These are phyloP conservation scores for Colinus virginianus DNA, from an alignment of 2,113 vertebrate genomes.

Conservation along the genomic window DNA sequence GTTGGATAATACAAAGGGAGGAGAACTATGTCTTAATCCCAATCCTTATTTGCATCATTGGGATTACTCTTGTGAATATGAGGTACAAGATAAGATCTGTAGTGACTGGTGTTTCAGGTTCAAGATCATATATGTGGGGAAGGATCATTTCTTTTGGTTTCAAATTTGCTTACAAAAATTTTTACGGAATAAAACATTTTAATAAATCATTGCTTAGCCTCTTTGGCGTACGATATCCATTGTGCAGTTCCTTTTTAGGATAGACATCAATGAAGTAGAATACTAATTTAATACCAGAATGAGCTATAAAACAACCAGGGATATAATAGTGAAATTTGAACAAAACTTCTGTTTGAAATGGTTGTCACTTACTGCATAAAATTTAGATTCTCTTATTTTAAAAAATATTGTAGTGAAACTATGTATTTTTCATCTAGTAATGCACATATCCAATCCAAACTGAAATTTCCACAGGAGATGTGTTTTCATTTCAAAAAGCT, in stretches of 20 bases:
- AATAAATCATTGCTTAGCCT: neutral
- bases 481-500: neutral
- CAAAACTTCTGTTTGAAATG: neutral
- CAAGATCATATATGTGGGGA: neutral
- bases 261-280: neutral
- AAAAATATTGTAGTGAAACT: neutral
- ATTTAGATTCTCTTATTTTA: neutral
- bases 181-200: neutral
- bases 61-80: neutral
- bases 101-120: neutral
- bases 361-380: neutral
- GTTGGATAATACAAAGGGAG: neutral
- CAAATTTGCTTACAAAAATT: neutral
- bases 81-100: neutral
- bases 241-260: neutral
- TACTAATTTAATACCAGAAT: neutral
- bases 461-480: neutral
- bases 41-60: neutral
- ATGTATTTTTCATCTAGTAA: neutral
- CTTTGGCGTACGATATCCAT: neutral
- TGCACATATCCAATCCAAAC: neutral
- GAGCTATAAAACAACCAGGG: neutral
- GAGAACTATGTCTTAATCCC: neutral
- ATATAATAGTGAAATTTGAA: neutral
- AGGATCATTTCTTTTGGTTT: neutral